These are phyloP conservation scores for Leptodirus hochenwartii DNA, from an alignment of 2,888 invertebrate species.

Conservation along the genomic window DNA sequence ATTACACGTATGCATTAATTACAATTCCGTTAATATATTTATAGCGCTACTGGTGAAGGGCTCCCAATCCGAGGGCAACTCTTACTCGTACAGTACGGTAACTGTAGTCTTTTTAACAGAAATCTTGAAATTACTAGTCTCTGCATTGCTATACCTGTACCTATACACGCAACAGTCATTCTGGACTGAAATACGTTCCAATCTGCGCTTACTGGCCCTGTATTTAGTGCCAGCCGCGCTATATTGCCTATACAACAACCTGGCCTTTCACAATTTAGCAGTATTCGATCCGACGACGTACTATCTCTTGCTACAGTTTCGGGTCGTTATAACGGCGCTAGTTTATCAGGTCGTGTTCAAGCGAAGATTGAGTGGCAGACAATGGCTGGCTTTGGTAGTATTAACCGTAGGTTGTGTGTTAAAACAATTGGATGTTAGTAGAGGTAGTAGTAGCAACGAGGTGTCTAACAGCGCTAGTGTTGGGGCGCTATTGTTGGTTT, in stretches of 20 bases:
- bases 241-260: slow-evolving; percentile 89
- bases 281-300: slow-evolving; percentile 91
- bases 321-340: slow-evolving; percentile 83
- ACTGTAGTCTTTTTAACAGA: slow-evolving; percentile 81
- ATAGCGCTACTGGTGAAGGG: slow-evolving; percentile 81
- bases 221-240: slow-evolving; percentile 84
- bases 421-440: slow-evolving; percentile 50
- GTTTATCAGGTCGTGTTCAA: slow-evolving; percentile 82
- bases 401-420: slow-evolving; percentile 81
- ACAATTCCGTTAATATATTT: too few species aligned
- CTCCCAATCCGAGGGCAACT: slow-evolving; percentile 63
- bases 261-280: slow-evolving; percentile 78
- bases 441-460: not conserved
- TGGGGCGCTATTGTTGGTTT: slow-evolving; percentile 41
- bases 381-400: slow-evolving; percentile 79
- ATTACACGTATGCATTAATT: too few species aligned
- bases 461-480: not conserved
- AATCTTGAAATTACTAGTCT: slow-evolving; percentile 61
- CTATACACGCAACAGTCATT: slow-evolving; percentile 24
- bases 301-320: slow-evolving; percentile 71
- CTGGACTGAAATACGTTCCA: slow-evolving; percentile 35
- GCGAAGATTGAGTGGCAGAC: slow-evolving; percentile 56
- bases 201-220: slow-evolving; percentile 47
- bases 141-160: slow-evolving; percentile 19
- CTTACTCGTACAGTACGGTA: slow-evolving; percentile 74